Evolutionary conservation across 2,797 vertebrate genomes (phyloP), one percentile per base, ranked within the genome.

Genomic region (Steatocranus sp.): DNA sequence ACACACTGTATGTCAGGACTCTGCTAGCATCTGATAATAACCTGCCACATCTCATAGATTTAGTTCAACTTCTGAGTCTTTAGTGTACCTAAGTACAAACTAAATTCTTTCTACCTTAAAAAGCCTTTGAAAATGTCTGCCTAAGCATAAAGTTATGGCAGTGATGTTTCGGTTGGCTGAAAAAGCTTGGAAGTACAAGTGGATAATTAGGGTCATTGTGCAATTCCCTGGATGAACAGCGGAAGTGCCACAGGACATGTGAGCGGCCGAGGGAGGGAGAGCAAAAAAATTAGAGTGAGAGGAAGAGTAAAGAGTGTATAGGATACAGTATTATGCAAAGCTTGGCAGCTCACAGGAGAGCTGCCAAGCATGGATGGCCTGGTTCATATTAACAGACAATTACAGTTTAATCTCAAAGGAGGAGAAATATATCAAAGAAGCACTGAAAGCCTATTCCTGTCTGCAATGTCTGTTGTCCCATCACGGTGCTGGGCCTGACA

Each of bases 341-440:
- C 92, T 83, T 61, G 56, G 58, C 63, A 38, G 81, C 95, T 90
- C 89, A 79, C 63, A 70, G 68, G 90, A 87, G 91, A 87, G 85
- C 84, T 18, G 53, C 30, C 11, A 17, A 92, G 90, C 82, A 89
- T 88, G 56, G 49, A 88, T 92, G 94, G 92, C 94, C 94, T 94
- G 92, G 92, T 95, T 95, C 91, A 92, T 83, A 95, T 95, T 94
- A 93, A 89, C 86, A 94, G 90, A 93, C 94, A 94, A 95, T 95
- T 95, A 94, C 86, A 85, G 77, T 76, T 78, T 68, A 87, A 89
- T 93, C 93, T 92, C 92, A 89, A 66, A 82, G 93, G 93, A 93
- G 84, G 76, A 87, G 79, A 79, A 93, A 85, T 82, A 82, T 87
- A 90, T 84, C 85, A 86, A 83, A 83, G 76, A 89, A 66, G 17